Conservation (phyloP, 1,140 invertebrate genomes). For the Sminthurinus signatus region DNA sequence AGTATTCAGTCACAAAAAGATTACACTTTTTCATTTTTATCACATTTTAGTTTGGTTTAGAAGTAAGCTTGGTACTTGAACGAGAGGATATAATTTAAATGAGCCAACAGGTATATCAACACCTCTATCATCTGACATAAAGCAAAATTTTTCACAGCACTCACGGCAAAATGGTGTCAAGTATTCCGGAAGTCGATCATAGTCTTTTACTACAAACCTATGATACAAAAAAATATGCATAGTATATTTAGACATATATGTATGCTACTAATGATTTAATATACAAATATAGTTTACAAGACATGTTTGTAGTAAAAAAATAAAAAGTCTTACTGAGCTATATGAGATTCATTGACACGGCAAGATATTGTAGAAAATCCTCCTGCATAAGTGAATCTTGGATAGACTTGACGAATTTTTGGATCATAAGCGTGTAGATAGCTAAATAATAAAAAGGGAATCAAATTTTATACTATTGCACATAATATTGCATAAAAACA, state of each 20-base stretch:
- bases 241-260: no score
- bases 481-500: no score
- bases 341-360: slow-evolving; percentile 18
- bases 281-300: no score
- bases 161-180: slow-evolving; percentile 13
- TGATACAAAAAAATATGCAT: not conserved
- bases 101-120: not conserved
- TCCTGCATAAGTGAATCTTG: not conserved
- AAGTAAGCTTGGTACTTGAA: slow-evolving; percentile 6
- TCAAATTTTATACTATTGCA: no score
- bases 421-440: slow-evolving; percentile 51
- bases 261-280: no score
- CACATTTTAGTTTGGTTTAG: not conserved
- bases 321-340: slow-evolving; percentile 47
- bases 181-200: slow-evolving; percentile 15
- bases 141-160: slow-evolving; percentile 17
- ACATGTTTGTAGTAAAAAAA: not conserved
- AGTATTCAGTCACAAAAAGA: no score
- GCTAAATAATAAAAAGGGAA: slow-evolving; percentile 45
- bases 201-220: slow-evolving; percentile 20
- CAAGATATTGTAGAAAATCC: slow-evolving; percentile 2
- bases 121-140: not conserved
- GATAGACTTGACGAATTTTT: slow-evolving; percentile 36
- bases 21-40: no score
- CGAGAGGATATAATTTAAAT: slow-evolving; percentile 15